Evolutionary conservation across 2,888 invertebrate species (phyloP).

Genomic region (Apoda limacodes): DNA sequence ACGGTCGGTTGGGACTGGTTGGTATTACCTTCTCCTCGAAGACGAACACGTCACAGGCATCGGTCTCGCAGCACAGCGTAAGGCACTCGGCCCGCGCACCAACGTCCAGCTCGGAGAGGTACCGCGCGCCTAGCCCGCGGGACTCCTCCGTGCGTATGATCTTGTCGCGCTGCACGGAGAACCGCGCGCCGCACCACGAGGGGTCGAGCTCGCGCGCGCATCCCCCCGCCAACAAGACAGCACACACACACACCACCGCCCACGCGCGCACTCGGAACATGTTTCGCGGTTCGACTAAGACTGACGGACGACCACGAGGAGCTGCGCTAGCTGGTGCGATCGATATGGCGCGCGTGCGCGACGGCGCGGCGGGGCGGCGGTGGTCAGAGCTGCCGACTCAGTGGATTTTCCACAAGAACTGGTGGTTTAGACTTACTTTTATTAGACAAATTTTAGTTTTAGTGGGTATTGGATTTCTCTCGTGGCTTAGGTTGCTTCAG

Average conservation of each 20-base stretch:
- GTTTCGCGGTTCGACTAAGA: conserved; percentile 4
- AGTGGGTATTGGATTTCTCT: too few species aligned
- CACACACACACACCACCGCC: conserved; percentile 24
- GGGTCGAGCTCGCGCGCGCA: conserved; percentile 69
- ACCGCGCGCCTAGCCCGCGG: conserved; percentile 88
- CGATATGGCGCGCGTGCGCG: conserved; percentile 38
- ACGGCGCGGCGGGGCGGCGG: conserved; percentile 20
- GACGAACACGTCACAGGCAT: conserved; percentile 89
- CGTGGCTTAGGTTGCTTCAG: too few species aligned
- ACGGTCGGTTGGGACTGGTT: conserved; percentile 9
- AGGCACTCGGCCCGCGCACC: conserved; percentile 85
- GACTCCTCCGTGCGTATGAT: conserved; percentile 94
- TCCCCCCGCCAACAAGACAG: conserved; percentile 27
- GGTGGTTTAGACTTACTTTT: too few species aligned
- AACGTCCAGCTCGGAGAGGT: conserved; percentile 86
- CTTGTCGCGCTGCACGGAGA: conserved; percentile 88
- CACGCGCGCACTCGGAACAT: conserved; percentile 2
- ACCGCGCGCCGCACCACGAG: conserved; percentile 78
- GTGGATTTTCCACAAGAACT: too few species aligned
- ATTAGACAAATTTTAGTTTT: too few species aligned
- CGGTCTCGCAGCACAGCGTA: conserved; percentile 88
- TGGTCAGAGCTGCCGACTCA: conserved; percentile 30
- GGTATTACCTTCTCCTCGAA: conserved; percentile 88
- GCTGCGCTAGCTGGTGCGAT: conserved; percentile 19
- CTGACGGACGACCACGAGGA: conserved; percentile 1